These are phyloP conservation scores for Antheraea assamensis DNA, from an alignment of 2,888 invertebrate genomes.

Conservation along the genomic window DNA sequence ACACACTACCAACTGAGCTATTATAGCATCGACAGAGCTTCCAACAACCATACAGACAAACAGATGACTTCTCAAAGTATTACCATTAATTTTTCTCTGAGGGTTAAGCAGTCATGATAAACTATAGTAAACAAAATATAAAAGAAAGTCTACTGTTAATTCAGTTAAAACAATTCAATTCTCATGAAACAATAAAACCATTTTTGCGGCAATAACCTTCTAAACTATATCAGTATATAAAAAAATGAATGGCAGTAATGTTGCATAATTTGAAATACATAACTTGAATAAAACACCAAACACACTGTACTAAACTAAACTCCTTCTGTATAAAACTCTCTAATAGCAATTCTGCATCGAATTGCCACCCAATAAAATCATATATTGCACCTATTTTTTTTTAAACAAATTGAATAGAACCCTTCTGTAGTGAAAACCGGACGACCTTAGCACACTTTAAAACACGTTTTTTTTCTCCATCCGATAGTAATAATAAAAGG, in stretches of 20 bases:
- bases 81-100: too few species aligned
- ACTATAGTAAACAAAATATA: too few species aligned
- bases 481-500: conserved; percentile 57
- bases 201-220: neutral
- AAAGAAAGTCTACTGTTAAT: too few species aligned
- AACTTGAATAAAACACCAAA: neutral
- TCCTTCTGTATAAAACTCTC: conserved; percentile 26
- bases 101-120: too few species aligned
- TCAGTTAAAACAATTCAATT: too few species aligned
- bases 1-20: too few species aligned
- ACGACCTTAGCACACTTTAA: conserved; percentile 71
- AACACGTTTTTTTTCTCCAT: conserved; percentile 44
- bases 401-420: conserved; percentile 43
- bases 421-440: conserved; percentile 45
- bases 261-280: neutral
- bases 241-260: neutral
- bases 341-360: conserved; percentile 32
- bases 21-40: too few species aligned
- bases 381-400: conserved; percentile 37
- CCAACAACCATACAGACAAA: too few species aligned
- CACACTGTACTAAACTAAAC: conserved; percentile 17
- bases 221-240: neutral
- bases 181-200: too few species aligned
- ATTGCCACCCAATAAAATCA: conserved; percentile 53
- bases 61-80: too few species aligned